These are phyloP conservation scores for Leptodirus hochenwartii DNA, from an alignment of 2,888 invertebrate genomes.

Conservation along the genomic window DNA sequence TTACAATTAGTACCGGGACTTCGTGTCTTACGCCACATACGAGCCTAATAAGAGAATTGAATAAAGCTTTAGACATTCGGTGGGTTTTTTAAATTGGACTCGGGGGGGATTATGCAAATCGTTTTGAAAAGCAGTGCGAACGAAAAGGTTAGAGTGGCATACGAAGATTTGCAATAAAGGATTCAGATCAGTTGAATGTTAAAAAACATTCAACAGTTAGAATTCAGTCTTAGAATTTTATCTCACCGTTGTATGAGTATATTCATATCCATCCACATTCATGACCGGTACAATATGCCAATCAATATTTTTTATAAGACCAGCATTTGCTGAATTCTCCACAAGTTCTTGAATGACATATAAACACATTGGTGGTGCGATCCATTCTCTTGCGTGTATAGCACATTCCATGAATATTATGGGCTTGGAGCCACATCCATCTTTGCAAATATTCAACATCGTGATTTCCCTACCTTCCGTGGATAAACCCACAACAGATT, in stretches of 20 bases:
- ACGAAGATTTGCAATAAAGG: no score
- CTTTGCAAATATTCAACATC: conserved; percentile 24
- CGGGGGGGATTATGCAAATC: no score
- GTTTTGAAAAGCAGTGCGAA: no score
- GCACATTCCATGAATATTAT: conserved; percentile 40
- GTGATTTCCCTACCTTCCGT: conserved; percentile 25
- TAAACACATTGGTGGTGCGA: conserved; percentile 42
- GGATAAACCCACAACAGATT: conserved; percentile 25
- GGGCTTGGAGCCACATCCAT: conserved; percentile 27
- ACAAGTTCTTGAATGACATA: conserved; percentile 46
- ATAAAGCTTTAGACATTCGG: neutral
- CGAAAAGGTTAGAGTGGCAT: no score
- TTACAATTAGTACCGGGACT: conserved; percentile 10
- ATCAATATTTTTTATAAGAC: conserved; percentile 39
- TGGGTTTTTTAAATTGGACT: no score
- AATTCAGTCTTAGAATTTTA: no score
- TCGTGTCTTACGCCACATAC: conserved; percentile 18
- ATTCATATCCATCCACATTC: conserved; percentile 58
- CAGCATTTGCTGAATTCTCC: conserved; percentile 34
- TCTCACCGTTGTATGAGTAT: conserved; percentile 30
- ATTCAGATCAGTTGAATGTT: no score
- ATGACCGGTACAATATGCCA: conserved; percentile 48
- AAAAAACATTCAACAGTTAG: no score
- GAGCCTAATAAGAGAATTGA: conserved; percentile 10
- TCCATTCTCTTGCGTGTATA: conserved; percentile 54